Evolutionary conservation across 2,113 vertebrate species (phyloP).

Genomic region (Cisticola juncidis): DNA sequence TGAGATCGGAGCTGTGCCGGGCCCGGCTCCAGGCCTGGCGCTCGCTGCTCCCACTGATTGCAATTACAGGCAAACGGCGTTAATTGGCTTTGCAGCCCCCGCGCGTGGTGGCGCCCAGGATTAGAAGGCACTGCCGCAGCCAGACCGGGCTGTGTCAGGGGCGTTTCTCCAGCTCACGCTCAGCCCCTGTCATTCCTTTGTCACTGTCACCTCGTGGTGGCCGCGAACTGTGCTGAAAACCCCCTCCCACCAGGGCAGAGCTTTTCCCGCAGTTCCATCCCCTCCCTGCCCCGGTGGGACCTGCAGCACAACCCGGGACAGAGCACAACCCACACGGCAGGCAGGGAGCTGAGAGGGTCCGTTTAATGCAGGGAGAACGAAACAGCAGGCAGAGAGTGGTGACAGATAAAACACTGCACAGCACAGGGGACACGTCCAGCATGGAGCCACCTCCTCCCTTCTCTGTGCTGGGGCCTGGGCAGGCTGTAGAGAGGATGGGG

Average conservation of each 20-base stretch:
- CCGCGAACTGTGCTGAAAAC: background rate
- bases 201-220: background rate
- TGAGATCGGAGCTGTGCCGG: background rate
- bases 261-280: rapidly evolving
- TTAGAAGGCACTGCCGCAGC: background rate
- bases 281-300: rapidly evolving
- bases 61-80: background rate
- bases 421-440: rapidly evolving
- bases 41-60: background rate
- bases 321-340: background rate
- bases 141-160: too few species aligned
- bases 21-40: background rate
- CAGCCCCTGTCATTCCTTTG: background rate
- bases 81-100: background rate
- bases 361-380: slow-evolving; percentile 11
- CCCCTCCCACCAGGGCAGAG: background rate
- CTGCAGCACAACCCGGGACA: background rate
- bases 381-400: background rate
- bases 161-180: background rate
- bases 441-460: background rate
- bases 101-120: background rate
- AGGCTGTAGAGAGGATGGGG: background rate
- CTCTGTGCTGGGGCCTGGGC: background rate
- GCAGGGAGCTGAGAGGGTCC: background rate
- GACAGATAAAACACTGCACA: background rate